Evolutionary conservation across 2,797 vertebrate species (phyloP).

Genomic region (Siniperca obscura): DNA sequence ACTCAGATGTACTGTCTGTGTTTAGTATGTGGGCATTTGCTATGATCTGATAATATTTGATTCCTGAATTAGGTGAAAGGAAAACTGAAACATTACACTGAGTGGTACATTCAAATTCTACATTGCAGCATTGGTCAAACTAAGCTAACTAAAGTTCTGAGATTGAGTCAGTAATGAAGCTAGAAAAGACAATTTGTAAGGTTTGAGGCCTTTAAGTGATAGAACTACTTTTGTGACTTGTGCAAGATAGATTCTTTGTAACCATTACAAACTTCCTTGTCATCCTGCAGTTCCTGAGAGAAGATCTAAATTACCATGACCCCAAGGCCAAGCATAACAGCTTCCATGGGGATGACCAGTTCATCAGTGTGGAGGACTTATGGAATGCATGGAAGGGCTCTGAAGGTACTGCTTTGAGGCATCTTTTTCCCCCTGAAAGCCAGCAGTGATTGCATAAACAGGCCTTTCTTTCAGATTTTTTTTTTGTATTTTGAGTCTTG

Average conservation of each 20-base stretch:
- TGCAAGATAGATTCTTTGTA: slow-evolving; percentile 1
- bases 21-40: background rate
- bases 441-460: slow-evolving; percentile 8
- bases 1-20: background rate
- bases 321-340: slow-evolving; percentile 97
- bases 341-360: slow-evolving; percentile 97
- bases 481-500: slow-evolving; percentile 3
- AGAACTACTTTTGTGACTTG: background rate
- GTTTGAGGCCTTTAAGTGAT: background rate
- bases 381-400: slow-evolving; percentile 97
- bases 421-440: background rate
- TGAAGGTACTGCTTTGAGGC: slow-evolving; percentile 86
- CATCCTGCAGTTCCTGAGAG: slow-evolving; percentile 92
- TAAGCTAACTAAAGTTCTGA: background rate
- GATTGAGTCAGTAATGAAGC: background rate
- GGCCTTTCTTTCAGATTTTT: slow-evolving; percentile 1
- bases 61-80: background rate
- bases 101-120: background rate
- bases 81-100: background rate
- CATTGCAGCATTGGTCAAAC: background rate
- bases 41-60: background rate
- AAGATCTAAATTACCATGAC: slow-evolving; percentile 98
- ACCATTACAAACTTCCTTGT: slow-evolving; percentile 24
- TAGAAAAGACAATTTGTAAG: background rate
- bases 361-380: slow-evolving; percentile 97